These are phyloP conservation scores for Myathropa florea DNA, from an alignment of 2,888 invertebrate genomes.

Conservation along the genomic window DNA sequence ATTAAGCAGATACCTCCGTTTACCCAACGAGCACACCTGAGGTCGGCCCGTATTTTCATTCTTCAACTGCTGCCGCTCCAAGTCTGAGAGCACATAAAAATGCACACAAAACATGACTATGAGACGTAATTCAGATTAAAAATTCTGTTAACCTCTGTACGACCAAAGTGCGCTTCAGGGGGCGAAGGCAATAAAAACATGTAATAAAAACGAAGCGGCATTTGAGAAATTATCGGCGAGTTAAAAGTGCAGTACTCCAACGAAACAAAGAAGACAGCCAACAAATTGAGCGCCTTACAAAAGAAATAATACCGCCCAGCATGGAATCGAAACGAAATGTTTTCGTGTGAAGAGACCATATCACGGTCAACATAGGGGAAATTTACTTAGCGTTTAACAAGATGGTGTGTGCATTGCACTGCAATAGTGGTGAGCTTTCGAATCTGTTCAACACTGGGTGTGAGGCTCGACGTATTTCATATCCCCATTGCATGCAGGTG, in stretches of 20 bases:
- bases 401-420: background rate
- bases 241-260: conserved; percentile 31
- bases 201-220: background rate
- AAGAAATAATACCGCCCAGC: background rate
- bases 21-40: conserved; percentile 46
- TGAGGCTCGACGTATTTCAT: background rate
- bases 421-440: background rate
- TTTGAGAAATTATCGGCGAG: conserved; percentile 54
- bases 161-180: background rate
- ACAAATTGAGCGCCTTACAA: conserved; percentile 39
- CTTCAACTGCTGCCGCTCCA: background rate
- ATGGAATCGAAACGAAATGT: conserved; percentile 22
- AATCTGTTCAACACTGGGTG: background rate
- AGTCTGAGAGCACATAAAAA: background rate
- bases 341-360: conserved; percentile 62
- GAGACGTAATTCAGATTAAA: conserved; percentile 60
- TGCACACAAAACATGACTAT: conserved; percentile 55
- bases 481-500: background rate
- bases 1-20: conserved; percentile 47
- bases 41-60: conserved; percentile 24
- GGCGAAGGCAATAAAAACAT: background rate
- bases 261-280: background rate
- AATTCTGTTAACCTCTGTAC: conserved; percentile 15
- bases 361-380: conserved; percentile 55
- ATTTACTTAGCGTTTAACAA: conserved; percentile 19